phyloP scores from a whole-genome alignment of 2,888 invertebrate species.

The Amiota minor region DNA sequence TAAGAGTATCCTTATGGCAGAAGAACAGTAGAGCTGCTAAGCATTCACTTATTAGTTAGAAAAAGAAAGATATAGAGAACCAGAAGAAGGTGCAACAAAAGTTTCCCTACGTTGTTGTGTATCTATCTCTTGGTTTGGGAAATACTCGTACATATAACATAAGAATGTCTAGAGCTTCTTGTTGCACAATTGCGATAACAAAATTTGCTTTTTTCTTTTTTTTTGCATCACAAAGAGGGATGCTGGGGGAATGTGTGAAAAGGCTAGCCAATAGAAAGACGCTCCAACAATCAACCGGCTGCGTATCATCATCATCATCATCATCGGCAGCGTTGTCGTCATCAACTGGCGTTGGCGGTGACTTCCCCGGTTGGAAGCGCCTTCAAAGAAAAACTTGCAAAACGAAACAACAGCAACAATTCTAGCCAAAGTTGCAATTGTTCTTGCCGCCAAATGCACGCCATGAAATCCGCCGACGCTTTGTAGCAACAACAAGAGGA shows the following conservation, averaged over 20 bases:
- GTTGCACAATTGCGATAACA: constrained; percentile 37
- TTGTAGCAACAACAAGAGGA: no score
- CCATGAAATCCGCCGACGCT: constrained; percentile 33
- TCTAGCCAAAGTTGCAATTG: constrained; percentile 41
- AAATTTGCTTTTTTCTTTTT: constrained; percentile 21
- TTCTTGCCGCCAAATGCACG: constrained; percentile 52
- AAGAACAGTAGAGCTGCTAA: constrained; percentile 43
- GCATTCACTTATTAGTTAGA: not conserved
- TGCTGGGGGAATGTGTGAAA: not conserved
- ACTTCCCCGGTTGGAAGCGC: constrained; percentile 7
- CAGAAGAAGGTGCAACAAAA: no score
- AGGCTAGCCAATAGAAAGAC: not conserved
- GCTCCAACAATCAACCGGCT: not conserved
- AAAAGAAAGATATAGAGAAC: no score
- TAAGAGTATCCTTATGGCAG: constrained; percentile 16
- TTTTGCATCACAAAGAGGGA: not conserved
- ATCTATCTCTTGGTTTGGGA: constrained; percentile 20
- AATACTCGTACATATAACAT: constrained; percentile 59
- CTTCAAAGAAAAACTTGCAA: not conserved
- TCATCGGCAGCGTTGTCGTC: not conserved
- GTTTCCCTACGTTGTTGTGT: not conserved
- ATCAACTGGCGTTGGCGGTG: constrained; percentile 18
- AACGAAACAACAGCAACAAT: not conserved
- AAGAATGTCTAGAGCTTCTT: constrained; percentile 47
- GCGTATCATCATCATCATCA: constrained; percentile 21